Base-by-base conservation (phyloP, 2,888 invertebrate species). In the Thecophora atra region DNA sequence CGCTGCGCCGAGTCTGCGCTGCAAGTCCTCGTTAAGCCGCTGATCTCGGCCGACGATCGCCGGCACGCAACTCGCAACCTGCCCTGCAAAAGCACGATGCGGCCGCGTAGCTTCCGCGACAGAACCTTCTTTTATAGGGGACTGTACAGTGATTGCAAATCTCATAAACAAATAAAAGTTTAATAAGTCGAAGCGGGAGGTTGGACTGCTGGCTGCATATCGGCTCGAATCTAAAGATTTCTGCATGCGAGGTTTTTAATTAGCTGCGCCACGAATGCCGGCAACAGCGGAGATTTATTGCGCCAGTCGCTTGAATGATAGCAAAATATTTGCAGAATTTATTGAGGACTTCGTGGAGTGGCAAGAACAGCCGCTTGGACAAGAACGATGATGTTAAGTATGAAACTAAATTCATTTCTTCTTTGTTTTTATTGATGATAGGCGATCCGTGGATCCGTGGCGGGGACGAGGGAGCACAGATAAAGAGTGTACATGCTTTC, bases 101-200 rank as follows among this genome's bases (percentile, higher is more conserved):
- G 6, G 5, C 54, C 21, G 54, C 21, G 52, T 19, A 17, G 52
- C 19, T 52, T 52, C 37, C 11, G 37, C 37, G 37, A 37, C 37
- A 37, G 37, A 37, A 37, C 37, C 7, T 8, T 6, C 47, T 11
- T 5, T 4, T 8, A n/a, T 17, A 5, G 1, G 15, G 1, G 47
- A 15, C 15, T n/a, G 15, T n/a, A 30, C 26, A 11, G 24, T 30
- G 63, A 62, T 70, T 63, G 51, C 37, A 62, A 70, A 63, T 63
- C 52, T 63, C 62, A 70, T 70, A 70, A 70, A 70, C 63, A 70
- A 70, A 70, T 70, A 63, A 70, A 70, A 70, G 30, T 70, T 62
- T 70, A 62, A 62, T 63, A 70, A 70, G 63, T 44, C 51, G 42
- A 19, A 26, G 70, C 70, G 52, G 63, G 70, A 70, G 63, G 44